Conservation (phyloP, 2,797 vertebrate genomes). For the Tachyglossus aculeatus region DNA sequence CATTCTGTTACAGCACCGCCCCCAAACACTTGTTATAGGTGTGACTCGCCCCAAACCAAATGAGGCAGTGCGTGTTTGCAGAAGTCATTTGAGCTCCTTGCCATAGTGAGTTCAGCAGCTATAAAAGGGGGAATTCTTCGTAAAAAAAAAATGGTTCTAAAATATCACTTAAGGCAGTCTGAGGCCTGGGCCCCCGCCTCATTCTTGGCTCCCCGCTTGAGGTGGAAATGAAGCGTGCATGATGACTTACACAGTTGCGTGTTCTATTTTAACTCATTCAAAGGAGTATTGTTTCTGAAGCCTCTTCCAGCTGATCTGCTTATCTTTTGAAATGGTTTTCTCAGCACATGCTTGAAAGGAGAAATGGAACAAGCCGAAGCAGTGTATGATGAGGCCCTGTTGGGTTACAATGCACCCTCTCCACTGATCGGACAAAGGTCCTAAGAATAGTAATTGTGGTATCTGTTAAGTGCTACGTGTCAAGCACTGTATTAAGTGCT, state of each 20-base stretch:
- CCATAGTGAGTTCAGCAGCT: constrained; percentile 13
- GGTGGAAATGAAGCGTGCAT: neutral
- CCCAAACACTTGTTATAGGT: constrained; percentile 61
- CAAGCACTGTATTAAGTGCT: too few relatives aligned
- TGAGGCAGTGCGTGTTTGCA: constrained; percentile 40
- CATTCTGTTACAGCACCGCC: constrained; percentile 55
- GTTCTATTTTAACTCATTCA: too few relatives aligned
- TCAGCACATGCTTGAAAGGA: too few relatives aligned
- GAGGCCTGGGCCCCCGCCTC: neutral
- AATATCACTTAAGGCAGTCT: constrained; percentile 6
- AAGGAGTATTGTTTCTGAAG: too few relatives aligned
- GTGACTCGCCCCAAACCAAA: constrained; percentile 52
- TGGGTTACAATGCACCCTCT: too few relatives aligned
- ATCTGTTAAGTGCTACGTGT: too few relatives aligned
- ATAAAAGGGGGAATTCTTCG: constrained; percentile 4
- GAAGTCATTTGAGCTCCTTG: constrained; percentile 33
- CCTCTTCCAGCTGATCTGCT: too few relatives aligned
- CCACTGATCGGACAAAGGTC: too few relatives aligned
- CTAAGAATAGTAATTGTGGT: too few relatives aligned
- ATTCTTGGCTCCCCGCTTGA: neutral
- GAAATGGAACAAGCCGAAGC: too few relatives aligned
- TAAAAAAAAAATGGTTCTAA: neutral
- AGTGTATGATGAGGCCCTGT: too few relatives aligned
- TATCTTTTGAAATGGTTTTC: too few relatives aligned
- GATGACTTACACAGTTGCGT: constrained; percentile 3